Base-by-base conservation (phyloP, 2,113 vertebrate species). In the Lepidothrix coronata region DNA sequence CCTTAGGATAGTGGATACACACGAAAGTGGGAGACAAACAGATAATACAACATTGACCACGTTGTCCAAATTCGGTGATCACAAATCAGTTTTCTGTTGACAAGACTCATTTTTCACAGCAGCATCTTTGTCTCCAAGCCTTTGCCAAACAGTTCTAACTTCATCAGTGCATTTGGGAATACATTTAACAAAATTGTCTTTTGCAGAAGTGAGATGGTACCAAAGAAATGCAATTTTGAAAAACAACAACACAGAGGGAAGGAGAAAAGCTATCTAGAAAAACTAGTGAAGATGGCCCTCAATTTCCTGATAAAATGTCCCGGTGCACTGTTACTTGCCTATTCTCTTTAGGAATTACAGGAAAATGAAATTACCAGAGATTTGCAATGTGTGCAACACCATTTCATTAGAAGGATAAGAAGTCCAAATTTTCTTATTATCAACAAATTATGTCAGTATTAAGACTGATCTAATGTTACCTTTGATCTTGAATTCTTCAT, bases 21-120 rank as follows among this genome's bases (percentile, higher is more conserved):
- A 70, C 77, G 75, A 62, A 97, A 93, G 54, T 49, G 46, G 87
- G 80, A 94, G 76, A 82, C 79, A 76, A 93, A 76, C 39, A 48
- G 86, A 54, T 84, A 81, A 79, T n/a, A 48, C 58, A 90, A 65
- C 58, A 73, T n/a, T 62, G 89, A 96, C 88, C 61, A 80, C 12
- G 2, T 79, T 65, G 93, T 59, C 94, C 35, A 10, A 57, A 65
- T 93, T 97, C 95, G 92, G 94, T 90, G 91, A 97, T 95, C 94
- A 93, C 88, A 76, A 98, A 97, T 98, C 97, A 96, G 91, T 96
- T 97, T 98, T 95, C 83, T 95, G 88, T 90, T 97, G 97, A 98
- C 95, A 72, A 76, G 89, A 67, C 89, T 97, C 98, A 97, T 98
- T 98, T 98, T 97, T 98, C 97, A 98, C 28, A 1, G 80, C 81